Percentiles rank a stretch among this genome's conserved stretches.
Evolutionary conservation across 2,797 vertebrate genomes (phyloP).

Genomic region (Sebastes aleutianus): DNA sequence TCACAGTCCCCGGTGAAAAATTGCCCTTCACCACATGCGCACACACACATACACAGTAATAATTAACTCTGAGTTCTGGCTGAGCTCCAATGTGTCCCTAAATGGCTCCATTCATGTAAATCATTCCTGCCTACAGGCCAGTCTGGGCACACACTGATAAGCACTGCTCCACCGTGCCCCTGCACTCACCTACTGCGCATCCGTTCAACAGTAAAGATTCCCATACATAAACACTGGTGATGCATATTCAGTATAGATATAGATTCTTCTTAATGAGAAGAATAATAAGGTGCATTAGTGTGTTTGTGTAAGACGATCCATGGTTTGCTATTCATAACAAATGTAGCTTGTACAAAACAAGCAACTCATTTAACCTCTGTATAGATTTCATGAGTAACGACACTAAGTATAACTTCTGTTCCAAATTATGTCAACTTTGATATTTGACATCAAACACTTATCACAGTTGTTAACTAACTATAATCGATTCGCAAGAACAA

Average conservation of each 20-base stretch:
- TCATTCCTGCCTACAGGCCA: conserved; percentile 66
- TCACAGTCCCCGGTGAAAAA: conserved; percentile 51
- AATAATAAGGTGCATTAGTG: neutral
- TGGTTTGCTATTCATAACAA: neutral
- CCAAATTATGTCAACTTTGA: conserved; percentile 3
- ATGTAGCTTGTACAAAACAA: neutral
- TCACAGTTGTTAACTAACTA: conserved; percentile 33
- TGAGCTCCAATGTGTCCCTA: conserved; percentile 65
- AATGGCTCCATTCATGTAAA: conserved; percentile 76
- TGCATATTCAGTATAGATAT: neutral
- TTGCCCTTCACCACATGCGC: conserved; percentile 21
- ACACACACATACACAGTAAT: conserved; percentile 43
- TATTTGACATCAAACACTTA: neutral
- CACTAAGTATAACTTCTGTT: neutral
- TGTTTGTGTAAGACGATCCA: neutral
- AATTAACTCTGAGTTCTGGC: conserved; percentile 74
- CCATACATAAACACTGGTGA: conserved; percentile 17
- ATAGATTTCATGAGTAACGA: neutral
- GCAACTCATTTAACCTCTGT: neutral
- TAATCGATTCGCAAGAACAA: conserved; percentile 47
- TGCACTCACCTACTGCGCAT: conserved; percentile 50
- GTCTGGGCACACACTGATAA: conserved; percentile 76
- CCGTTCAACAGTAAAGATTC: conserved; percentile 39
- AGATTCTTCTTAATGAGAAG: neutral
- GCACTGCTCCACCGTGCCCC: conserved; percentile 46